Evolutionary conservation across 2,888 invertebrate genomes (phyloP).

Genomic region (Pachymerium ferrugineum): DNA sequence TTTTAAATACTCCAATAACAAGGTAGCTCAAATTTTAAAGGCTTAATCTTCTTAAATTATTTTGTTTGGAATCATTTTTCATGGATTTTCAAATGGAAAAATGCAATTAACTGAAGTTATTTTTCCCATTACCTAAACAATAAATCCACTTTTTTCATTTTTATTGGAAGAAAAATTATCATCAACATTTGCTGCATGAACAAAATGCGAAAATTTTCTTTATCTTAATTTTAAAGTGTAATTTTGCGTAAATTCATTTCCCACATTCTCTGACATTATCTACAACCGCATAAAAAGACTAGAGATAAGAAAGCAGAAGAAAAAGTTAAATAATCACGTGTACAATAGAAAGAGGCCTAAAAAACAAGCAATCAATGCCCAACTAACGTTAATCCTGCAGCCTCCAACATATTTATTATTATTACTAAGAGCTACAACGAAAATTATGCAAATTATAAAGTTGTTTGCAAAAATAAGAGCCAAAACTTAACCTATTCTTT

Average conservation of each 20-base stretch:
- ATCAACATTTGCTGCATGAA: not conserved
- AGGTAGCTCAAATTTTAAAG: not conserved
- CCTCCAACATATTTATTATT: no score
- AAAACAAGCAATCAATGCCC: no score
- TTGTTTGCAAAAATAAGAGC: no score
- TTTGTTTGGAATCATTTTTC: no score
- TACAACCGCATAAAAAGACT: not conserved
- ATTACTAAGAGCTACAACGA: no score
- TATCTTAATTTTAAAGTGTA: conserved; percentile 1
- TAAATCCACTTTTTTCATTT: not conserved
- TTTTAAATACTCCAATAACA: not conserved
- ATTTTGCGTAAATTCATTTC: conserved; percentile 6
- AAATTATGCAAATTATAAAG: no score
- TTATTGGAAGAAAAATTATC: not conserved
- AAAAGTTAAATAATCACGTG: not conserved
- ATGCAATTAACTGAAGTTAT: not conserved
- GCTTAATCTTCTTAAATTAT: no score
- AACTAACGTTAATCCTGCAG: no score
- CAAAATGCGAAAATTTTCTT: not conserved
- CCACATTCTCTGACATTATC: conserved; percentile 5
- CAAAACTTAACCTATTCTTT: no score
- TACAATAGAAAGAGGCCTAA: no score
- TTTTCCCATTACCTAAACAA: no score
- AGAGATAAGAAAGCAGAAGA: not conserved
- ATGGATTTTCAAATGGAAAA: no score